A percentile compares a stretch with the other conserved stretches of the same genome.
Evolutionary conservation across 1,140 invertebrate species (phyloP).

Genomic region (Pogonognathellus flavescens): DNA sequence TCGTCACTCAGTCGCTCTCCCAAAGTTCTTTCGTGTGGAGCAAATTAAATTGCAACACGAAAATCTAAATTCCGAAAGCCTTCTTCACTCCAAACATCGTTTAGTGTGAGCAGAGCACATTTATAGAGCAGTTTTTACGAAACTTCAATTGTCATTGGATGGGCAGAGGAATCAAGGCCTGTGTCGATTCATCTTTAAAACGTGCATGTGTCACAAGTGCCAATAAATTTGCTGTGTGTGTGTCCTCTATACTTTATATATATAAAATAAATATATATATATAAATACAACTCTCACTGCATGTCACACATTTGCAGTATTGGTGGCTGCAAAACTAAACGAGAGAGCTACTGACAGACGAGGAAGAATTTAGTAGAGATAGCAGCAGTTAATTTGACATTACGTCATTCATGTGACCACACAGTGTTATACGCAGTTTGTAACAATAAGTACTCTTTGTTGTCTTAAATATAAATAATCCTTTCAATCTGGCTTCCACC

Average conservation of each 20-base stretch:
- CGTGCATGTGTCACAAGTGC: slow-evolving; percentile 9
- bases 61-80: neutral
- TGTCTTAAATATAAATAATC: neutral
- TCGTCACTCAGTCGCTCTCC: neutral
- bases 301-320: neutral
- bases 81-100: too few relatives aligned
- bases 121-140: neutral
- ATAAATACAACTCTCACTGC: too few relatives aligned
- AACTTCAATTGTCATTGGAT: slow-evolving; percentile 5
- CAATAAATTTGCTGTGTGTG: neutral
- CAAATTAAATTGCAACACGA: neutral
- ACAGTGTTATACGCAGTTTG: neutral
- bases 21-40: neutral
- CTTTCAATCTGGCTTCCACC: slow-evolving; percentile 23
- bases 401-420: slow-evolving; percentile 14
- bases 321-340: neutral
- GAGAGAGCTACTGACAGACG: too few relatives aligned
- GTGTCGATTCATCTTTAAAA: neutral
- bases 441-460: too few relatives aligned
- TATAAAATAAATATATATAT: too few relatives aligned
- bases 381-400: too few relatives aligned
- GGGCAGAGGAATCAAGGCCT: neutral
- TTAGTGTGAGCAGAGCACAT: neutral
- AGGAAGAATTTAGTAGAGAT: too few relatives aligned
- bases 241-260: neutral